A percentile compares a stretch with the other conserved stretches of the same genome.
phyloP scores from a whole-genome alignment of 1,140 invertebrate genomes.

The Ectropis grisescens region DNA sequence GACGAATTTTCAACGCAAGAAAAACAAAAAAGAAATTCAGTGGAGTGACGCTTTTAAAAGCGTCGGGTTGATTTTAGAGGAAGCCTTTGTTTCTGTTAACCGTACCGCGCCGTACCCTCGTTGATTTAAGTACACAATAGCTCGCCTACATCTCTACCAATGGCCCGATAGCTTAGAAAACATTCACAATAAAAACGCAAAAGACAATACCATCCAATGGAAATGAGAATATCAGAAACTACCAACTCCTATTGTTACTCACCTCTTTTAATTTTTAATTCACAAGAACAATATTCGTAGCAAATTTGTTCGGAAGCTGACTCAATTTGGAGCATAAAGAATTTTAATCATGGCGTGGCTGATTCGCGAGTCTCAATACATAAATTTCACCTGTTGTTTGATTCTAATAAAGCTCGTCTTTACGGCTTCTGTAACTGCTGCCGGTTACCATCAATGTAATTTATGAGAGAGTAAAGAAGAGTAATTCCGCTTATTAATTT shows the following conservation, averaged over 20 bases:
- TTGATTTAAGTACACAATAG: slow-evolving; percentile 59
- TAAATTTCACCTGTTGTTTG: slow-evolving; percentile 28
- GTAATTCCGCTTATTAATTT: slow-evolving; percentile 56
- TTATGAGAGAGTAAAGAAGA: slow-evolving; percentile 48
- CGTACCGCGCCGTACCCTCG: slow-evolving; percentile 30
- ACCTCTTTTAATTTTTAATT: slow-evolving; percentile 12
- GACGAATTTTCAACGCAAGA: too few species aligned
- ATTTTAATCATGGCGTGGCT: not conserved
- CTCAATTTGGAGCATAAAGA: not conserved
- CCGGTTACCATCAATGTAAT: slow-evolving; percentile 46
- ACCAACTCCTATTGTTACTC: slow-evolving; percentile 17
- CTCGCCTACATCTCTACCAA: slow-evolving; percentile 35
- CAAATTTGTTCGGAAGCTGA: not conserved
- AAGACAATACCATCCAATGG: slow-evolving; percentile 41
- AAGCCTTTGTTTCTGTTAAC: slow-evolving; percentile 48
- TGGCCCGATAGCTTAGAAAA: slow-evolving; percentile 53
- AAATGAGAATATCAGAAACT: slow-evolving; percentile 35
- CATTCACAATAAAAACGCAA: slow-evolving; percentile 49
- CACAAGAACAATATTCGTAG: not conserved
- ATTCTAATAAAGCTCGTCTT: slow-evolving; percentile 37
- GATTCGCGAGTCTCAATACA: not conserved
- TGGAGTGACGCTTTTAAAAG: slow-evolving; percentile 39
- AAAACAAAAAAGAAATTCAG: slow-evolving; percentile 24
- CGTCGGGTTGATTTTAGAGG: slow-evolving; percentile 43
- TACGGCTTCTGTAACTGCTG: slow-evolving; percentile 34